These are phyloP conservation scores for Agrotis ipsilon DNA, from an alignment of 2,888 invertebrate genomes.

Conservation along the genomic window DNA sequence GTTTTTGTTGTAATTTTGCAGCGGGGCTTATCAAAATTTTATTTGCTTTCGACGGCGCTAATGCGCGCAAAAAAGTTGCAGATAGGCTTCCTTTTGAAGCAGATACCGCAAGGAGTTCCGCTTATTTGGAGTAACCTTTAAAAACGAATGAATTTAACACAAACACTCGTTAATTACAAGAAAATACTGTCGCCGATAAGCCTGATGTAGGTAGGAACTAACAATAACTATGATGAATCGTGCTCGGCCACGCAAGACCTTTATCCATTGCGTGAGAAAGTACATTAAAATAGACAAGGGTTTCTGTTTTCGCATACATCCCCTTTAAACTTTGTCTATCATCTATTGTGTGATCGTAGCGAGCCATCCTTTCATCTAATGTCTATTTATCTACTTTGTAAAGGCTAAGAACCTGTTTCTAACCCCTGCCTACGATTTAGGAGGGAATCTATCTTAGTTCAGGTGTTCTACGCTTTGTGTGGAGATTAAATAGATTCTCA, in stretches of 20 bases:
- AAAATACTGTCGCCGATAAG: slow-evolving; percentile 51
- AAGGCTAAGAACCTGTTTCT: slow-evolving; percentile 84
- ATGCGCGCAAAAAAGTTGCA: slow-evolving; percentile 14
- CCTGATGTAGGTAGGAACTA: slow-evolving; percentile 31
- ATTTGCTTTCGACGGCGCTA: slow-evolving; percentile 8
- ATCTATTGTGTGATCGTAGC: slow-evolving; percentile 74
- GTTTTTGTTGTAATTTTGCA: slow-evolving; percentile 33
- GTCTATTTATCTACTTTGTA: slow-evolving; percentile 81
- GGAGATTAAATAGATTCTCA: slow-evolving; percentile 53
- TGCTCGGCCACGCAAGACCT: slow-evolving; percentile 61
- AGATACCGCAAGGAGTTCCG: background rate
- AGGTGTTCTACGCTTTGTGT: slow-evolving; percentile 71
- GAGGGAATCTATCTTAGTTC: slow-evolving; percentile 71
- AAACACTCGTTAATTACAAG: slow-evolving; percentile 37
- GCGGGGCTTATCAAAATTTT: slow-evolving; percentile 12
- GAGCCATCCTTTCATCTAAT: slow-evolving; percentile 75
- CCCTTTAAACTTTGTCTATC: slow-evolving; percentile 71
- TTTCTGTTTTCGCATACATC: slow-evolving; percentile 75
- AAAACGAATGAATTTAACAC: slow-evolving; percentile 16
- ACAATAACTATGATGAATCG: slow-evolving; percentile 55
- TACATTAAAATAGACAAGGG: slow-evolving; percentile 74
- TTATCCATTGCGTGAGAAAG: slow-evolving; percentile 82
- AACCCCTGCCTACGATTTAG: slow-evolving; percentile 67
- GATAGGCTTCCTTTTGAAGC: background rate
- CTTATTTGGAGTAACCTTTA: slow-evolving; percentile 38